These are phyloP conservation scores for Pygoscelis antarcticus DNA, from an alignment of 2,113 vertebrate species.

Conservation along the genomic window DNA sequence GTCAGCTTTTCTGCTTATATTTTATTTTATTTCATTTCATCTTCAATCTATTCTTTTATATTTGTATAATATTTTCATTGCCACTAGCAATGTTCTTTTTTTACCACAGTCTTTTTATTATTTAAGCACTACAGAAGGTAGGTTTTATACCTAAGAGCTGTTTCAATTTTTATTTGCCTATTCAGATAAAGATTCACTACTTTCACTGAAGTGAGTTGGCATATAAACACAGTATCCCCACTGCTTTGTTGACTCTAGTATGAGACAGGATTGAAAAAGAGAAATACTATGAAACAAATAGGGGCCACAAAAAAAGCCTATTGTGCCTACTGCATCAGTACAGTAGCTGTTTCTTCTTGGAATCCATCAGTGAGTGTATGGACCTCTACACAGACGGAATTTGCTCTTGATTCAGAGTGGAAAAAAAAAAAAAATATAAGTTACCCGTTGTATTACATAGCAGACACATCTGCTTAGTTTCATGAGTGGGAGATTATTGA, in stretches of 20 bases:
- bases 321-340: background rate
- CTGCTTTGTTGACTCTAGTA: background rate
- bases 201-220: background rate
- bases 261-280: background rate
- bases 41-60: background rate
- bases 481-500: background rate
- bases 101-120: background rate
- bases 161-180: constrained; percentile 1
- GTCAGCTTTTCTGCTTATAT: background rate
- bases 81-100: background rate
- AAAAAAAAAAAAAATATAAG: background rate
- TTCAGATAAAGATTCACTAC: background rate
- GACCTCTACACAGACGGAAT: background rate
- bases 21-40: background rate
- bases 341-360: background rate
- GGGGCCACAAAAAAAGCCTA: background rate
- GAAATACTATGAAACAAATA: background rate
- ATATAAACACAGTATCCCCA: background rate
- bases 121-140: background rate
- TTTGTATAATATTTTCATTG: constrained; percentile 11
- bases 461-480: background rate
- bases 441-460: background rate
- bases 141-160: background rate
- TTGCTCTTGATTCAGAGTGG: background rate
- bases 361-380: background rate